These are phyloP conservation scores for Bombyx huttoni DNA, from an alignment of 2,888 invertebrate genomes.

Conservation along the genomic window DNA sequence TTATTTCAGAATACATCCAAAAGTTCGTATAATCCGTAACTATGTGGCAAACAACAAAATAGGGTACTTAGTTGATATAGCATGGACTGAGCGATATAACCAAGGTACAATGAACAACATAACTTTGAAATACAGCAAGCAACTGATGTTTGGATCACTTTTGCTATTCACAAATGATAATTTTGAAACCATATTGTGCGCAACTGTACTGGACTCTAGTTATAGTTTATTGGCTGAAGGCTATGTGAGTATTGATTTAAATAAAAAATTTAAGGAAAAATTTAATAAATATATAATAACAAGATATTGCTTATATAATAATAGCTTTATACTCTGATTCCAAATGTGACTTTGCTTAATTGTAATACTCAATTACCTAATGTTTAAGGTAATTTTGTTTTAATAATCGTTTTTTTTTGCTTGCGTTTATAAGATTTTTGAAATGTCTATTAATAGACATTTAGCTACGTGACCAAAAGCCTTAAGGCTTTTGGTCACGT, in stretches of 20 bases:
- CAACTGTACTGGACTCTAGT: conserved; percentile 73
- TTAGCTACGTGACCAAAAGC: not conserved
- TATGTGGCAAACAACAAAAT: conserved; percentile 48
- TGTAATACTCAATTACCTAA: too few relatives aligned
- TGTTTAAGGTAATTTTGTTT: too few relatives aligned
- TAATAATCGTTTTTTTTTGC: too few relatives aligned
- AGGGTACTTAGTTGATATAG: conserved; percentile 53
- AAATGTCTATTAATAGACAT: too few relatives aligned
- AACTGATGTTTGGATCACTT: conserved; percentile 80
- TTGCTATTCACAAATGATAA: conserved; percentile 79
- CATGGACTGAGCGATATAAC: conserved; percentile 33
- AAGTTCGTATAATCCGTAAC: conserved; percentile 53
- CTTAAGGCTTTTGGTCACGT: not conserved
- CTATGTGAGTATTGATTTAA: conserved; percentile 50
- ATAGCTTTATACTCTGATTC: too few relatives aligned
- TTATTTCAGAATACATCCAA: conserved; percentile 49
- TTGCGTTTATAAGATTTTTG: too few relatives aligned
- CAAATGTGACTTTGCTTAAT: too few relatives aligned
- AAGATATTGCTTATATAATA: too few relatives aligned
- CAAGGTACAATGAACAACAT: conserved; percentile 24
- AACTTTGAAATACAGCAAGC: conserved; percentile 45
- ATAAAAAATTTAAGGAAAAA: not conserved
- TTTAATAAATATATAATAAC: too few relatives aligned
- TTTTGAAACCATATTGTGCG: conserved; percentile 79
- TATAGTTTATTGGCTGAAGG: conserved; percentile 61